Evolutionary conservation across 2,797 vertebrate genomes (phyloP).

Genomic region (Onychomys leucogaster): DNA sequence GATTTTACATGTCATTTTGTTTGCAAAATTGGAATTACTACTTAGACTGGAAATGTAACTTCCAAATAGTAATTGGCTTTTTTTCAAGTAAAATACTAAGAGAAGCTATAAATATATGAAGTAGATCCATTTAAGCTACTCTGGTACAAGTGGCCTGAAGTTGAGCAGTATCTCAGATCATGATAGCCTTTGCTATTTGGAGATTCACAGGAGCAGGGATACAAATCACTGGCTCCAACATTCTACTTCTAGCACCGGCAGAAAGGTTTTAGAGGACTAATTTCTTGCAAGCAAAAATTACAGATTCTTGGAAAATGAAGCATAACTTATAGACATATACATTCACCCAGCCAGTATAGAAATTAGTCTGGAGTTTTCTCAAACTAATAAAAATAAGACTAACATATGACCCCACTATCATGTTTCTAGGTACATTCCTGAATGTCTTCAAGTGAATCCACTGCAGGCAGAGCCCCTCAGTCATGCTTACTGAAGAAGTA

Average conservation of each 20-base stretch:
- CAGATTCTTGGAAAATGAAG: neutral
- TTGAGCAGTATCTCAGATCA: neutral
- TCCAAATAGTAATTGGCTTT: neutral
- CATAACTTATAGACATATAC: neutral
- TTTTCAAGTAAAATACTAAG: constrained; percentile 27
- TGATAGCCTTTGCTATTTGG: neutral
- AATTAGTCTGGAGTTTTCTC: neutral
- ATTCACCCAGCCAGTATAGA: neutral
- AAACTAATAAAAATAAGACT: neutral
- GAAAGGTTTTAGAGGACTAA: neutral
- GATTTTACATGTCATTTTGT: neutral
- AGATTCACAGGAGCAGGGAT: neutral
- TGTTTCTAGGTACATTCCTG: neutral
- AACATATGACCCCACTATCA: neutral
- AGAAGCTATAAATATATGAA: neutral
- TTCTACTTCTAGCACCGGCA: neutral
- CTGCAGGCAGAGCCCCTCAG: neutral
- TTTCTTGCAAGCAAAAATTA: neutral
- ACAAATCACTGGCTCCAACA: neutral
- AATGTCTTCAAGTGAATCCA: neutral
- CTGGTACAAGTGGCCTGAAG: neutral
- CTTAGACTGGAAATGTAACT: neutral
- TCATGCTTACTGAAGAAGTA: neutral
- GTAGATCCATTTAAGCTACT: neutral
- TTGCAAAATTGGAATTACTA: neutral